Conservation (phyloP, 2,888 invertebrate genomes). For the Apantesis nais region DNA sequence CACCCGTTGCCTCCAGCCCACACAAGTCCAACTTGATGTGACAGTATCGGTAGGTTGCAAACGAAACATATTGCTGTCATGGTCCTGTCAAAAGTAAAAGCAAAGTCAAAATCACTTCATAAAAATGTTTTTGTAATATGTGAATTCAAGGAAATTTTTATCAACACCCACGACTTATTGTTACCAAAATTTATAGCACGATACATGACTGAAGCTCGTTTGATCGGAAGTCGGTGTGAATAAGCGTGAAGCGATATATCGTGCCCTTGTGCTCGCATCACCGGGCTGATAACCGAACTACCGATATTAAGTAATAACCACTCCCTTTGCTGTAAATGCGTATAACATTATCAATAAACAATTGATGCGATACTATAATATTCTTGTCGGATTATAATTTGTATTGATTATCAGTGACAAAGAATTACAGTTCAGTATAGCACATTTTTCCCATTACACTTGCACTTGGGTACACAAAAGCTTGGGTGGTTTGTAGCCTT, state of each 20-base stretch:
- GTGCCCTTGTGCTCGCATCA: constrained; percentile 76
- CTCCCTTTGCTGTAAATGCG: constrained; percentile 73
- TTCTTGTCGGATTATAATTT: constrained; percentile 47
- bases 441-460: neutral
- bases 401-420: constrained; percentile 45
- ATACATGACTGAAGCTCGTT: constrained; percentile 65
- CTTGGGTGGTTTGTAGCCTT: constrained; percentile 17
- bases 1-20: constrained; percentile 98
- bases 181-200: constrained; percentile 71
- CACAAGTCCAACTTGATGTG: constrained; percentile 96
- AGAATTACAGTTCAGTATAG: constrained; percentile 17
- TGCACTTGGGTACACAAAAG: constrained; percentile 15
- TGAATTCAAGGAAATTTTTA: constrained; percentile 3
- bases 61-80: constrained; percentile 98
- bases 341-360: constrained; percentile 71
- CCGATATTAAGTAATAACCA: constrained; percentile 80
- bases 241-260: constrained; percentile 71
- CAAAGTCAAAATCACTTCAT: constrained; percentile 28
- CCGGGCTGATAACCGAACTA: constrained; percentile 76
- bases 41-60: constrained; percentile 97
- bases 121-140: constrained; percentile 4
- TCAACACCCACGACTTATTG: constrained; percentile 77
- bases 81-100: constrained; percentile 88
- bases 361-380: constrained; percentile 58
- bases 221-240: constrained; percentile 58